Conservation (phyloP, 2,888 invertebrate genomes). For the Embidobia sp. region DNA sequence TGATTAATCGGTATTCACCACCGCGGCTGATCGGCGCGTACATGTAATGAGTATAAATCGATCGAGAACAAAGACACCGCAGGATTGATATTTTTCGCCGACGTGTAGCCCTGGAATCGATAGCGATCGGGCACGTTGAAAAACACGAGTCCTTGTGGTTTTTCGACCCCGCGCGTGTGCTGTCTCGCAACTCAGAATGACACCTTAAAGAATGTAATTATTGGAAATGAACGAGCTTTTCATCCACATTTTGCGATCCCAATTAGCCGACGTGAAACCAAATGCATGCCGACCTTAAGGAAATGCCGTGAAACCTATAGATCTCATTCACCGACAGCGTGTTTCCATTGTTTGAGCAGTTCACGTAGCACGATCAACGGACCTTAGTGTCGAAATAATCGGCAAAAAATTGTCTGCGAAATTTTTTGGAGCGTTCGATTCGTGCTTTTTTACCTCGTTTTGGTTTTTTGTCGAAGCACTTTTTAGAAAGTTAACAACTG, state of each 20-base stretch:
- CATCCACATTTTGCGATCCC: conserved; percentile 6
- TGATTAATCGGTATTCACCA: conserved; percentile 28
- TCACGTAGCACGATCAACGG: background rate
- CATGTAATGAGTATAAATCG: conserved; percentile 8
- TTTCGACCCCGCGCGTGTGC: conserved; percentile 9
- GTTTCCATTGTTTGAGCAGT: conserved; percentile 15
- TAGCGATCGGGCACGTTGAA: conserved; percentile 20
- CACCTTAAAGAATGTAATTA: conserved; percentile 18
- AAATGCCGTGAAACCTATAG: conserved; percentile 5
- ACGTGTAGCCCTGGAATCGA: conserved; percentile 39
- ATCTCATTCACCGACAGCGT: conserved; percentile 21
- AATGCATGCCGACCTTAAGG: conserved; percentile 1
- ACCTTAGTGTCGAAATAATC: conserved; percentile 13
- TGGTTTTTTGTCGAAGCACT: background rate
- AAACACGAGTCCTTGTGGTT: conserved; percentile 49
- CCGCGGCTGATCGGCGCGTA: conserved; percentile 8
- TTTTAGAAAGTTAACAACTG: conserved; percentile 23
- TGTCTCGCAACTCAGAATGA: conserved; percentile 1
- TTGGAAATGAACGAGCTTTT: conserved; percentile 10
- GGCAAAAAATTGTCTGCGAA: conserved; percentile 4
- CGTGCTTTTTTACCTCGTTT: background rate
- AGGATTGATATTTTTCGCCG: conserved; percentile 27
- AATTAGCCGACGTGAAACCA: conserved; percentile 17
- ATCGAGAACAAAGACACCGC: conserved; percentile 42
- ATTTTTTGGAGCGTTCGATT: conserved; percentile 3